phyloP scores from a whole-genome alignment of 2,797 vertebrate species.

The Hypotaenidia philippensis region DNA sequence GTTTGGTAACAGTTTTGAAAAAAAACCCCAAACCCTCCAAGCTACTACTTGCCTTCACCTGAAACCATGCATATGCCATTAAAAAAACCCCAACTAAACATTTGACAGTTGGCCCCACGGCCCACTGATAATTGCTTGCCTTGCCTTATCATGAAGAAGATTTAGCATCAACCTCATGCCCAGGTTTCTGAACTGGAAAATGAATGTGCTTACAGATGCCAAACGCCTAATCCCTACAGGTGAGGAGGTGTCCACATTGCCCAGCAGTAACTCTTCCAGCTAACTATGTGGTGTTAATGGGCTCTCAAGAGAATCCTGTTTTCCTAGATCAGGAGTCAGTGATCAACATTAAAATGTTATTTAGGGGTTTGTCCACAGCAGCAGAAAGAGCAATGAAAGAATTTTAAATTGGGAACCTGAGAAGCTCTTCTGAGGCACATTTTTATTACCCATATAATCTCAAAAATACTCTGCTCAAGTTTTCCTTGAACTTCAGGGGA shows the following conservation, averaged over 20 bases:
- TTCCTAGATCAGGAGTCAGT: constrained; percentile 5
- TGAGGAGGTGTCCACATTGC: not conserved
- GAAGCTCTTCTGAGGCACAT: constrained; percentile 8
- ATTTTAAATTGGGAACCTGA: constrained; percentile 2
- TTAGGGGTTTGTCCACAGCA: not conserved
- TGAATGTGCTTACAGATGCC: not conserved
- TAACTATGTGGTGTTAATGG: not conserved
- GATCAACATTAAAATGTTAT: constrained; percentile 24
- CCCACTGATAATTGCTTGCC: not conserved
- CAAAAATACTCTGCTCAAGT: constrained; percentile 14
- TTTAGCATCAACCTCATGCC: not conserved
- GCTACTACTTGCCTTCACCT: not conserved
- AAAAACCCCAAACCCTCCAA: not conserved
- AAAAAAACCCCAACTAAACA: not conserved
- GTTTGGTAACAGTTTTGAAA: not conserved
- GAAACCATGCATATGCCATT: not conserved
- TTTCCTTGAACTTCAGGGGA: constrained; percentile 42
- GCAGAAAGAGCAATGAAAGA: not conserved
- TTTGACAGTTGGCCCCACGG: not conserved
- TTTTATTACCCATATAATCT: constrained; percentile 15
- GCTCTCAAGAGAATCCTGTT: constrained; percentile 9
- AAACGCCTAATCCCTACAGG: not conserved
- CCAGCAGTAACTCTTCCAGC: not conserved
- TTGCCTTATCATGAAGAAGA: not conserved
- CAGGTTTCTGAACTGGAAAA: not conserved